Conservation (phyloP, 2,113 vertebrate species). For the Rhombomys opimus region DNA sequence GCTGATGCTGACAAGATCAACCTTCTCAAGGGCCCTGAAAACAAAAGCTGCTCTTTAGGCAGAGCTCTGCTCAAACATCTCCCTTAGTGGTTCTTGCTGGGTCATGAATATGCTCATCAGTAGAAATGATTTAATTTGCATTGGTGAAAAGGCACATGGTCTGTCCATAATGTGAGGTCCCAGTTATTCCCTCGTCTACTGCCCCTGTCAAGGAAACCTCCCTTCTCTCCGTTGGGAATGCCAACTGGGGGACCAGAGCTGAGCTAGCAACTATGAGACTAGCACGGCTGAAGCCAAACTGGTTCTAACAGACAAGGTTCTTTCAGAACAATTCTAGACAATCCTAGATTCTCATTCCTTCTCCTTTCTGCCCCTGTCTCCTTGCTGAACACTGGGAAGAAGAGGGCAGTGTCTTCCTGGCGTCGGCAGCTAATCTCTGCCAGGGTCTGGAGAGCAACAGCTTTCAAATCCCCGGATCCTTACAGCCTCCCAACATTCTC, state of each 20-base stretch:
- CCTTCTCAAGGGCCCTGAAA: not conserved
- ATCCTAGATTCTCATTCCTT: not conserved
- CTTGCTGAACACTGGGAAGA: not conserved
- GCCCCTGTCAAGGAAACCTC: accelerated
- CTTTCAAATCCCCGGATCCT: not conserved
- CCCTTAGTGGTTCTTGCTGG: not conserved
- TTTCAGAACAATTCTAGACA: not conserved
- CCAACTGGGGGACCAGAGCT: too few species aligned
- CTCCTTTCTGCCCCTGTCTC: not conserved
- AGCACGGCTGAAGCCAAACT: not conserved
- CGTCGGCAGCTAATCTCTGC: not conserved
- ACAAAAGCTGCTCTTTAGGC: not conserved
- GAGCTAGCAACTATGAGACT: not conserved
- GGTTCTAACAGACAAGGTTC: too few species aligned
- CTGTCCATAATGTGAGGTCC: accelerated
- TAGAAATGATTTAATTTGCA: not conserved
- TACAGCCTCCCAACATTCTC: too few species aligned
- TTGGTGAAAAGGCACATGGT: not conserved
- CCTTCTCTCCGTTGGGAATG: not conserved
- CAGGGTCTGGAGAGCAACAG: not conserved
- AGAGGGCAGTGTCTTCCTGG: not conserved
- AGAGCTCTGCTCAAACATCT: not conserved
- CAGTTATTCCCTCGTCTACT: not conserved
- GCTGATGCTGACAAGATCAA: not conserved
- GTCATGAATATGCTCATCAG: not conserved